Base-by-base conservation (phyloP, 2,888 invertebrate species). In the Meiosimyza platycephala region DNA sequence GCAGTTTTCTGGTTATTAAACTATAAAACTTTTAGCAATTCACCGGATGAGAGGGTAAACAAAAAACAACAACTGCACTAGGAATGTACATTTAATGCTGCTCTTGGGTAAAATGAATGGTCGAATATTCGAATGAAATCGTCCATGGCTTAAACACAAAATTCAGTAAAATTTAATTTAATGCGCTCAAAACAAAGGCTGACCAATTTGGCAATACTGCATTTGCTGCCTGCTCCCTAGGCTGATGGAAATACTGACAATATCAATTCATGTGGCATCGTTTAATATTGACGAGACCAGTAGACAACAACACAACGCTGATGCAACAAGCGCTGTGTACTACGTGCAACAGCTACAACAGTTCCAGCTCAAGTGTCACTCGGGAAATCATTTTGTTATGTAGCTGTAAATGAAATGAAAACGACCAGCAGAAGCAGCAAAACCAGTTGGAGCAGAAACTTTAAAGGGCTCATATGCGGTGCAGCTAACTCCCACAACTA, bases 301-400 rank as follows among this genome's bases (percentile, higher is more conserved):
- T 57, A 71, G 6, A 9, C 40, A 40, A 40, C 40, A 40, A 40
- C 40, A 40, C 33, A 33, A 40, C 11, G 57, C 28, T 18, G 57
- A 13, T 57, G 16, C 40, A 52, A 52, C 52, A 55, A 54, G 55
- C 54, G 54, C n/a, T 47, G 67, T 62, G 33, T 71, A 55, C 50
- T 18, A 51, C 74, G 71, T 64, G 75, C 54, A 57, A 65, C 75
- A 75, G 16, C 64, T 67, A 59, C 72, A 71, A 75, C 77, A 60
- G 66, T 57, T 28, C 51, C 48, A 55, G 62, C 79, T 79, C 79
- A 80, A 82, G 78, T 79, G 78, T 75, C 83, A 79, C 82, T 81
- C 79, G 81, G 82, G 81, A 82, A 81, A 81, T 83, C 83, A 83
- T 80, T 80, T 79, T 79, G 79, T 76, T 76, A 78, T 77, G 65